Conservation (phyloP, 1,140 invertebrate genomes). For the Lasaia peninsularis region DNA sequence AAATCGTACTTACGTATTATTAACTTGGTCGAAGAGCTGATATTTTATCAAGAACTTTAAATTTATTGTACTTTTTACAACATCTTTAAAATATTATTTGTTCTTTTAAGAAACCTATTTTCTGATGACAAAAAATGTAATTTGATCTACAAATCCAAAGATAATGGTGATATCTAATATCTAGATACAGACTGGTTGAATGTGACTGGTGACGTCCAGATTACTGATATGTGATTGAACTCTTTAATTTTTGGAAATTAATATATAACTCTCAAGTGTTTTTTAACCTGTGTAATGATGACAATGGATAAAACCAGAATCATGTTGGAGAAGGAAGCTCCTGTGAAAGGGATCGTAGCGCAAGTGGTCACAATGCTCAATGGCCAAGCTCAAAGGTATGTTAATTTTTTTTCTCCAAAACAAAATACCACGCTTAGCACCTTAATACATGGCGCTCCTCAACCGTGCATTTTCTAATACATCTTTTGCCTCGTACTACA, state of each 20-base stretch:
- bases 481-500: no score
- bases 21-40: no score
- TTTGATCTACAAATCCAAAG: no score
- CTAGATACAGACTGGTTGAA: no score
- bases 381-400: slow-evolving; percentile 70
- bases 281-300: slow-evolving; percentile 38
- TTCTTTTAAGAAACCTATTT: no score
- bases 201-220: not conserved
- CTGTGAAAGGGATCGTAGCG: slow-evolving; percentile 69
- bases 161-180: no score
- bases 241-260: not conserved
- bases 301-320: slow-evolving; percentile 59
- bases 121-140: not conserved
- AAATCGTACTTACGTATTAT: no score
- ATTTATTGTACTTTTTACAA: no score
- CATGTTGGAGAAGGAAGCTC: slow-evolving; percentile 65
- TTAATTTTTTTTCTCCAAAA: slow-evolving; percentile 8
- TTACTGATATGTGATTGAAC: not conserved
- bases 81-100: no score
- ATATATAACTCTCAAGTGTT: not conserved
- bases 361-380: slow-evolving; percentile 76
- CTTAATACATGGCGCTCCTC: no score
- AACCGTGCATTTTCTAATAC: no score
- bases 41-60: no score
- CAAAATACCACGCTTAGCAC: not conserved